Percentiles rank a stretch among this genome's conserved stretches.
phyloP scores from a whole-genome alignment of 1,140 invertebrate species.

The Notospermus geniculatus region DNA sequence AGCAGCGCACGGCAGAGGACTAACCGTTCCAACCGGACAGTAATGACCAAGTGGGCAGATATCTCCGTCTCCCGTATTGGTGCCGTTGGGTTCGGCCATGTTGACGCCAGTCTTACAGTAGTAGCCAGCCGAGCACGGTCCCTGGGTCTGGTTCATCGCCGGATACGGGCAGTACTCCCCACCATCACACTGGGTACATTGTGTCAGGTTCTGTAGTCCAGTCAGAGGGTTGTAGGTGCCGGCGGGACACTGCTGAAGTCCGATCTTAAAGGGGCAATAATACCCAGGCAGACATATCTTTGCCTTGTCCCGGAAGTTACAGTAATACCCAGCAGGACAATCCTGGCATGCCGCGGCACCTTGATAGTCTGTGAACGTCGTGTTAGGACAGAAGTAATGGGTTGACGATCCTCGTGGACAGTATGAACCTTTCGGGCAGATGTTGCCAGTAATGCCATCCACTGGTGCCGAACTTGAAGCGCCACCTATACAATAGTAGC shows the following conservation, averaged over 20 bases:
- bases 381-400: constrained; percentile 46
- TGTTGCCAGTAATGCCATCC: constrained; percentile 46
- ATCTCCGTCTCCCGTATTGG: constrained; percentile 42
- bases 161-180: constrained; percentile 44
- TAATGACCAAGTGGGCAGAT: constrained; percentile 45
- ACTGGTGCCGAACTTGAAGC: constrained; percentile 34
- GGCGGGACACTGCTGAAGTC: constrained; percentile 44
- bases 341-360: constrained; percentile 43
- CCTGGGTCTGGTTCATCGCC: constrained; percentile 29
- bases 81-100: constrained; percentile 38
- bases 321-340: constrained; percentile 50
- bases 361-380: constrained; percentile 49
- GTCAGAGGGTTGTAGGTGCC: constrained; percentile 47
- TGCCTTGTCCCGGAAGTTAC: constrained; percentile 41
- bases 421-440: constrained; percentile 46
- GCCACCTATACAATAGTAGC: constrained; percentile 43
- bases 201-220: constrained; percentile 28
- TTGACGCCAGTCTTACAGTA: constrained; percentile 51
- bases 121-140: constrained; percentile 42
- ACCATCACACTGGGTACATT: constrained; percentile 50
- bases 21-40: constrained; percentile 39
- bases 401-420: constrained; percentile 39
- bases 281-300: constrained; percentile 42
- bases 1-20: constrained; percentile 38
- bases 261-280: constrained; percentile 46